Percentiles rank a stretch among this genome's conserved stretches.
Conservation (phyloP, 1,140 invertebrate species). For the Pogonomyrmex californicus region DNA sequence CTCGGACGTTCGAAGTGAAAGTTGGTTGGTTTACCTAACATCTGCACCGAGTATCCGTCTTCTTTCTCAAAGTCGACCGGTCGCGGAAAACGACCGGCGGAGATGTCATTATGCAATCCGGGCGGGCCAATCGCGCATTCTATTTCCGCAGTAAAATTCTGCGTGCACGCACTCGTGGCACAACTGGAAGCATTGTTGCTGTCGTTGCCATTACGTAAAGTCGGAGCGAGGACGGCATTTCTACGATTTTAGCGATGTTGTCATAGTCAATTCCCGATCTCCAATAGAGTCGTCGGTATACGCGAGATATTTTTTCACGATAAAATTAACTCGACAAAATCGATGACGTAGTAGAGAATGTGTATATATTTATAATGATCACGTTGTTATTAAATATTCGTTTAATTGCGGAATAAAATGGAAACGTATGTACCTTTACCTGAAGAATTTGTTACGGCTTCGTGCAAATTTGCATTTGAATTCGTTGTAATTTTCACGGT, state of each 20-base stretch:
- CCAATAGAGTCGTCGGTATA: not conserved
- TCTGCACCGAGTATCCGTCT: not conserved
- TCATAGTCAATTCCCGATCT: conserved; percentile 1
- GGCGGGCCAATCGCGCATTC: conserved; percentile 65
- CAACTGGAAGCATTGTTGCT: conserved; percentile 63
- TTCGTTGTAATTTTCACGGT: not conserved
- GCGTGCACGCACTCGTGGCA: conserved; percentile 25
- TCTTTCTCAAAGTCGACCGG: not conserved
- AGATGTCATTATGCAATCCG: conserved; percentile 68
- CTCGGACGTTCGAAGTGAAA: not conserved
- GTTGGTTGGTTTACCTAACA: not conserved
- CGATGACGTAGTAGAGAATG: not conserved
- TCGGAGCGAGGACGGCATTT: not conserved
- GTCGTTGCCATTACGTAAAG: conserved; percentile 47
- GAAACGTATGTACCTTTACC: not conserved
- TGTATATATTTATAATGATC: not conserved
- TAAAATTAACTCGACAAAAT: not conserved
- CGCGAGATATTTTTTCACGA: not conserved
- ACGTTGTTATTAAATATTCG: not conserved
- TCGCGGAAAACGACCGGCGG: not conserved
- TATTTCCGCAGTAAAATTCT: conserved; percentile 68
- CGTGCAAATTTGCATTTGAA: not conserved
- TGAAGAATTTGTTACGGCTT: not conserved
- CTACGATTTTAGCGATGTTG: conserved; percentile 34
- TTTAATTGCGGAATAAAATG: not conserved